Conservation (phyloP, 2,113 vertebrate genomes). For the Cyanoderma ruficeps region DNA sequence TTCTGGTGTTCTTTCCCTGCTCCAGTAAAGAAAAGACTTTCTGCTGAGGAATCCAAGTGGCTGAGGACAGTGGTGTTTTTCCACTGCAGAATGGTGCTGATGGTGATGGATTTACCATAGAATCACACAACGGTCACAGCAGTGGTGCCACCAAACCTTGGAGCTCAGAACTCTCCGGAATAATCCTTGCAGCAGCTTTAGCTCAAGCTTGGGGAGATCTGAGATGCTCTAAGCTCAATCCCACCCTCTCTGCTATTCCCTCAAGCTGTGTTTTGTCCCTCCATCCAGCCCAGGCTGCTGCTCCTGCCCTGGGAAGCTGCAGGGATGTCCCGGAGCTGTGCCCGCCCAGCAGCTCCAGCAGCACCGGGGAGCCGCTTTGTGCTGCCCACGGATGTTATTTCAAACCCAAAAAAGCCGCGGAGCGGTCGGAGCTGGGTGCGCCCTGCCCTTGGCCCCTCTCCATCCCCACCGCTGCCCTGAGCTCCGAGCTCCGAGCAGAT, state of each 20-base stretch:
- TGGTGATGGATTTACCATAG: background rate
- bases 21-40: background rate
- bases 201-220: background rate
- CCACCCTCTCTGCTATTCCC: fast-evolving
- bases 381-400: background rate
- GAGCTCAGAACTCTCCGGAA: background rate
- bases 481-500: background rate
- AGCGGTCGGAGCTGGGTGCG: fast-evolving
- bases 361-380: background rate
- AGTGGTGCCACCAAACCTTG: background rate
- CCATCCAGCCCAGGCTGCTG: fast-evolving
- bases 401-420: fast-evolving
- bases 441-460: background rate
- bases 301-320: background rate
- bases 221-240: background rate
- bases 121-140: background rate
- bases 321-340: background rate
- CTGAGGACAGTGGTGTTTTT: background rate
- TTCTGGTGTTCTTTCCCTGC: background rate
- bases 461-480: background rate
- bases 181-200: background rate
- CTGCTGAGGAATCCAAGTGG: background rate
- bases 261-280: background rate
- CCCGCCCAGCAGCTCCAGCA: background rate
- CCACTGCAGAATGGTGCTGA: background rate